Conservation (phyloP, 2,888 invertebrate genomes). For the Harpagoxenus sublaevis region DNA sequence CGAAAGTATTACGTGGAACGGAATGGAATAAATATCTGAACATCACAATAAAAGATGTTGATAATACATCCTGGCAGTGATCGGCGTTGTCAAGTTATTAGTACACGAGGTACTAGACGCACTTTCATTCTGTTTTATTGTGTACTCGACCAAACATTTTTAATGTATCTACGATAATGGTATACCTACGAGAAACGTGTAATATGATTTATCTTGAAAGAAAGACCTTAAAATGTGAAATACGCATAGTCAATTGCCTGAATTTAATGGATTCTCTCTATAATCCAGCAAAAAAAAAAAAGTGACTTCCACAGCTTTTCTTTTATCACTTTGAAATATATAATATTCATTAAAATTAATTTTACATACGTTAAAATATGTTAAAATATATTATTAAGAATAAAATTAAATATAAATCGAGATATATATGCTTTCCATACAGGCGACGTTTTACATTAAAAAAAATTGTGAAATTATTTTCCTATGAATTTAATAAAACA, state of each 20-base stretch:
- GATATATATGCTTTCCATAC: background rate
- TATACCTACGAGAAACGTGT: background rate
- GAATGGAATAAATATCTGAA: slow-evolving; percentile 73
- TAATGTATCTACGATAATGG: slow-evolving; percentile 12
- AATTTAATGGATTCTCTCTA: background rate
- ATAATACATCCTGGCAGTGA: slow-evolving; percentile 74
- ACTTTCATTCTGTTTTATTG: slow-evolving; percentile 7
- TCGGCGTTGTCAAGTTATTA: slow-evolving; percentile 39
- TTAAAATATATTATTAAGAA: slow-evolving; percentile 23
- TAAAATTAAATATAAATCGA: background rate
- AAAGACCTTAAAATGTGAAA: slow-evolving; percentile 13
- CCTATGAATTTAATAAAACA: slow-evolving; percentile 3
- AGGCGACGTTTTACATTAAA: background rate
- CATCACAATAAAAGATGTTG: slow-evolving; percentile 67
- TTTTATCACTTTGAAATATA: slow-evolving; percentile 20
- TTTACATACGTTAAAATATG: background rate
- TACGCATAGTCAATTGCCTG: background rate
- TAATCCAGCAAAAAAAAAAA: background rate
- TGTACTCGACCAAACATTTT: slow-evolving; percentile 37
- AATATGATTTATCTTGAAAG: background rate
- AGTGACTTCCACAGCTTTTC: slow-evolving; percentile 10
- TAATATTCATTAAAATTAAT: slow-evolving; percentile 18
- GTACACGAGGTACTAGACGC: slow-evolving; percentile 32
- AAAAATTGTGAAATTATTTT: slow-evolving; percentile 20
- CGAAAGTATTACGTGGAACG: slow-evolving; percentile 63